These are phyloP conservation scores for Mohoua ochrocephala DNA, from an alignment of 2,113 vertebrate species.

Conservation along the genomic window DNA sequence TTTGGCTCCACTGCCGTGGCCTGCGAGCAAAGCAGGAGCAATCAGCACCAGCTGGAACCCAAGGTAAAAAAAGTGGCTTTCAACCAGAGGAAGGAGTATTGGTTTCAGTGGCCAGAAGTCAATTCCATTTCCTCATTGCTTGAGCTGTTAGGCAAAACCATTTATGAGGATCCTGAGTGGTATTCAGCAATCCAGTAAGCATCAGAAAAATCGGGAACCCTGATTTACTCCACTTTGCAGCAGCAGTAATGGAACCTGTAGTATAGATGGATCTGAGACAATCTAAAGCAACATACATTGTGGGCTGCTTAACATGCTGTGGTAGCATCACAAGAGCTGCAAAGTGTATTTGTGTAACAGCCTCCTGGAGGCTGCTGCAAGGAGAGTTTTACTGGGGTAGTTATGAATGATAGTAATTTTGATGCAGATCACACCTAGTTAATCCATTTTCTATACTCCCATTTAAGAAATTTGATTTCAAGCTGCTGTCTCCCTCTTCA, in stretches of 20 bases:
- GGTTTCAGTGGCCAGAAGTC: background rate
- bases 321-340: background rate
- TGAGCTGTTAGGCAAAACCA: background rate
- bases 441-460: background rate
- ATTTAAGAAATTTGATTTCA: background rate
- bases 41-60: background rate
- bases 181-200: background rate
- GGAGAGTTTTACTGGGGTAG: background rate
- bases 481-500: background rate
- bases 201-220: background rate
- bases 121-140: background rate
- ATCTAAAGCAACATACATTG: background rate
- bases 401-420: background rate
- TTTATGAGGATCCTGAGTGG: background rate
- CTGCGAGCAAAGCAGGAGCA: slow-evolving; percentile 39
- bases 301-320: background rate
- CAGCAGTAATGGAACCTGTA: background rate
- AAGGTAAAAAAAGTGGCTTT: background rate
- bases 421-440: background rate
- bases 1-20: slow-evolving; percentile 74
- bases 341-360: background rate
- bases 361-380: background rate
- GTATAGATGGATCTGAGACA: background rate
- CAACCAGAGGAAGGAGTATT: background rate
- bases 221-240: background rate